Conservation (phyloP, 1,140 invertebrate species). For the Macrobrachium rosenbergii region DNA sequence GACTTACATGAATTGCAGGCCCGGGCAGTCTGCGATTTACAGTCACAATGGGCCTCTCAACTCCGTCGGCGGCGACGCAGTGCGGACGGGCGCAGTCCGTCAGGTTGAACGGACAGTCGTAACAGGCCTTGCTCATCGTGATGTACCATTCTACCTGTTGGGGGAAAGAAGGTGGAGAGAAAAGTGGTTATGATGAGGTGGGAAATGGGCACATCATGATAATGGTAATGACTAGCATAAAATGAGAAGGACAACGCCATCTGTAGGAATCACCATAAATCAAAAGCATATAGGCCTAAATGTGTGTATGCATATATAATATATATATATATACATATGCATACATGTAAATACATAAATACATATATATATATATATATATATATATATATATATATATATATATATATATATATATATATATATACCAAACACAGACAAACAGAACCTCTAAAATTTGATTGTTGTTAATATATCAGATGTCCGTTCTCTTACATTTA, state of each 20-base stretch:
- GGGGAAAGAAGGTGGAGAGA: background rate
- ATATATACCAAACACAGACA: background rate
- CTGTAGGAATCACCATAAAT: no score
- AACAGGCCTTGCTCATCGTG: constrained; percentile 77
- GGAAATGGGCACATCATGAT: background rate
- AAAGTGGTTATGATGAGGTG: background rate
- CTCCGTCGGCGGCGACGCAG: constrained; percentile 87
- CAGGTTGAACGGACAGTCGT: constrained; percentile 81
- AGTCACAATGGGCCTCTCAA: constrained; percentile 80
- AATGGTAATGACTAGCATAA: background rate
- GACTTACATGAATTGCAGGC: constrained; percentile 81
- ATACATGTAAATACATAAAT: constrained; percentile 13
- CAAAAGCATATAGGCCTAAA: no score
- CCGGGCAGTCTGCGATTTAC: constrained; percentile 91
- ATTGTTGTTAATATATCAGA: no score
- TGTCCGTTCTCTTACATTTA: no score
- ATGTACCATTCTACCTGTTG: constrained; percentile 63
- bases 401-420: background rate
- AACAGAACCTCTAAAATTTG: background rate
- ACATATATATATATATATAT: constrained; percentile 31
- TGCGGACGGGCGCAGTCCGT: constrained; percentile 83
- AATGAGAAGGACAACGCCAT: background rate
- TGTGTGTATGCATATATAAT: background rate
- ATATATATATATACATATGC: background rate
- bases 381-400: constrained; percentile 21